Base-by-base conservation (phyloP, 2,888 invertebrate species). In the Macropis europaea region DNA sequence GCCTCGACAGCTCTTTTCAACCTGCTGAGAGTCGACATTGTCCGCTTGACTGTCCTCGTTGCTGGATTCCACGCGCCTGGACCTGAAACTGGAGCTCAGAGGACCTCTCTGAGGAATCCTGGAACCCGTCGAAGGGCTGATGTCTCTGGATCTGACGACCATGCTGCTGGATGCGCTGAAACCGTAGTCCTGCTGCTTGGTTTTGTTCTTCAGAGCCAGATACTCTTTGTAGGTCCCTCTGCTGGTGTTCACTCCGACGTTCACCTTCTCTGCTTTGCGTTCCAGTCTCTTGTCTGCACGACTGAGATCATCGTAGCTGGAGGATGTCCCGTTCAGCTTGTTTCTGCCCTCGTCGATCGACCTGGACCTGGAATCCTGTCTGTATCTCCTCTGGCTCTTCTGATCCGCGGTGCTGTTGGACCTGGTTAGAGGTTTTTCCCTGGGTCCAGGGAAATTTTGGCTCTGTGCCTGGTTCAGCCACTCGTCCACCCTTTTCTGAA, bases 401-500 rank as follows among this genome's bases (percentile, higher is more conserved):
- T 84, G 84, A 5, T 86, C 87, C 1, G 86, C 85, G 45, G 83
- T 88, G 50, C 87, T 88, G 70, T 86, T 88, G 11, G 87, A 88
- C 45, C 87, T 77, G 1, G 82, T 84, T 22, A 87, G 43, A 0
- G 82, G 82, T 24, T 81, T 82, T n/a, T 78, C 77, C 11, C 79
- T 54, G 1, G 61, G n/a, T 4, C 42, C 52, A 3, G 67, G 45
- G 38, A 83, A 85, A 19, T 84, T 81, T 19, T 88, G 87, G 19
- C 72, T 83, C 28, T 87, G 85, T 1, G 86, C 84, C 57, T 87
- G 87, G 53, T 81, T 87, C 47, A 88, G 43, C 87, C 87, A 87
- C 60, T 87, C 87, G 64, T 88, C 87, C 6, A 88, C 87, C 24
- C 87, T 73, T 43, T 87, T 88, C 34, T 88, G 87, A 0, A 88